phyloP scores from a whole-genome alignment of 2,888 invertebrate species.

The Zele albiditarsus region DNA sequence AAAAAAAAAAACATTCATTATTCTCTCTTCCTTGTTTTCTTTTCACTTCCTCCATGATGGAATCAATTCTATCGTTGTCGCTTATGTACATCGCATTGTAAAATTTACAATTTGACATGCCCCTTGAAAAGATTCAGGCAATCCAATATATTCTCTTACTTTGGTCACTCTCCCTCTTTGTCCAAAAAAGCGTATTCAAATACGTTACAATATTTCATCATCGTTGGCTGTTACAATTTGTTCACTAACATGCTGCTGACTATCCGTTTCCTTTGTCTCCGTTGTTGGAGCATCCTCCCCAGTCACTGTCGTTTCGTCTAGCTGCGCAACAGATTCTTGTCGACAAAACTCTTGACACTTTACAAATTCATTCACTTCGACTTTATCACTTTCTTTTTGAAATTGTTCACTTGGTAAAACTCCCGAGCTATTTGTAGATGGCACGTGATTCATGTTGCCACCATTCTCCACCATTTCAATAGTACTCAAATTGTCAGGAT shows the following conservation, averaged over 20 bases:
- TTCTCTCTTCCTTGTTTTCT: conserved; percentile 27
- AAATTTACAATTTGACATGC: conserved; percentile 37
- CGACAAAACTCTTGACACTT: conserved; percentile 1
- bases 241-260: conserved; percentile 25
- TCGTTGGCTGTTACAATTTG: background rate
- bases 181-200: conserved; percentile 40
- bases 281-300: conserved; percentile 9
- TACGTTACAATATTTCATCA: conserved; percentile 46
- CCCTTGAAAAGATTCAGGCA: conserved; percentile 26
- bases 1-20: conserved; percentile 20
- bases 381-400: background rate
- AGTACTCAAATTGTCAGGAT: background rate
- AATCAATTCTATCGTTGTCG: conserved; percentile 31
- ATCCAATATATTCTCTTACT: conserved; percentile 51
- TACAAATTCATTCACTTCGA: conserved; percentile 13
- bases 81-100: conserved; percentile 51
- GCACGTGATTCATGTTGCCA: conserved; percentile 29
- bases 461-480: background rate
- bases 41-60: conserved; percentile 41
- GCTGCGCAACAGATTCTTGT: background rate
- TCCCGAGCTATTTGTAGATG: conserved; percentile 5
- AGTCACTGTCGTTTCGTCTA: background rate
- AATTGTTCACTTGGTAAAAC: conserved; percentile 26
- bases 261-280: conserved; percentile 22
- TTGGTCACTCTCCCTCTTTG: conserved; percentile 54